Evolutionary conservation across 2,797 vertebrate species (phyloP), one percentile per base, ranked within the genome.

Genomic region (Lutjanus campechanus): DNA sequence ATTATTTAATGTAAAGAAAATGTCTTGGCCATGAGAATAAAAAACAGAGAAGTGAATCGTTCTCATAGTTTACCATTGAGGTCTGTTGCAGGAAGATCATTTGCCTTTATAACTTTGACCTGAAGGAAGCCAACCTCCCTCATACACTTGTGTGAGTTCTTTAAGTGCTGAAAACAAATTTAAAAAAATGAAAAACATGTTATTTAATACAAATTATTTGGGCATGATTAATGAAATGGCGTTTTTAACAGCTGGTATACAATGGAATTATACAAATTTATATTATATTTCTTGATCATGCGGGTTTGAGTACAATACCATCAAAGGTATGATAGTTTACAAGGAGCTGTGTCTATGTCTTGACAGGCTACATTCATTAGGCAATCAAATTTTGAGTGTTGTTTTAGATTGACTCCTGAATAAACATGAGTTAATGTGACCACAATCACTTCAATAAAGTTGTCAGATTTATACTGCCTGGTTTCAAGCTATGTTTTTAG

Each of bases 41-140:
- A 22, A 73, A 69, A 63, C 29, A 66, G 55, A 66, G 43, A 29
- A 49, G 50, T 46, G 12, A 59, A 19, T 50, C 67, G 40, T 15
- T 83, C 10, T 22, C 12, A 16, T 1, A 44, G 11, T 80, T 78
- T 97, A 99, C 98, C 98, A 92, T 97, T 96, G 91, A 98, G 96
- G 90, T 99, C 98, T 50, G 97, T 96, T 43, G 98, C 95, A 64
- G 96, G 72, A 73, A 99, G 95, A 82, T 99, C 97, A 29, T 96
- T 95, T 0, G 97, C 98, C 82, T 95, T 98, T 82, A 99, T 90
- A 74, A 99, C 95, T 82, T 98, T 99, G 68, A 99, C 97, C 94
- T 99, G 98, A 63, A 99, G 95, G 87, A 98, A 96, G 29, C 98
- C 98, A 2, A 99, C 56, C 0, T 99, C 98, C 47, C 92, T 95